Conservation (phyloP, 2,113 vertebrate species). For the Polypterus bichir region DNA sequence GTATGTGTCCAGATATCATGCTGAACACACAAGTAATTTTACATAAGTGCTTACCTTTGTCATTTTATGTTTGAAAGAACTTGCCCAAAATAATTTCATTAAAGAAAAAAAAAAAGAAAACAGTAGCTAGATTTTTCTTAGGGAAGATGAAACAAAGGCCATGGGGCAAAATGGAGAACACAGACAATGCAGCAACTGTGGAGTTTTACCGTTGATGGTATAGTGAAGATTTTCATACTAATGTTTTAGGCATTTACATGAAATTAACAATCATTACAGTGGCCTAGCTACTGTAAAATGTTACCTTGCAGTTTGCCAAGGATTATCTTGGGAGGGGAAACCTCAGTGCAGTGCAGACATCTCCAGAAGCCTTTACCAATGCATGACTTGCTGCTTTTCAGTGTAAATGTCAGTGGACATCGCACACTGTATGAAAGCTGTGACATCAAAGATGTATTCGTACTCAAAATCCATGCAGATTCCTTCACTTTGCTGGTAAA, state of each 20-base stretch:
- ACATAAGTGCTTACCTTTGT: too few species aligned
- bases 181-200: conserved; percentile 2
- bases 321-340: conserved; percentile 10
- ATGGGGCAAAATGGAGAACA: conserved; percentile 1
- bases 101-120: too few species aligned
- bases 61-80: too few species aligned
- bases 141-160: not conserved
- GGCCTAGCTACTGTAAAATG: not conserved
- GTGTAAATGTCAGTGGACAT: conserved; percentile 14
- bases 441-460: not conserved
- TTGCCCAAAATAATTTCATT: too few species aligned
- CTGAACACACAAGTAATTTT: too few species aligned
- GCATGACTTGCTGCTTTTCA: conserved; percentile 10
- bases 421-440: conserved; percentile 4
- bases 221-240: conserved; percentile 5
- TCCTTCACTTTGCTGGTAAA: conserved; percentile 4
- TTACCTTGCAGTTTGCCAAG: conserved; percentile 9
- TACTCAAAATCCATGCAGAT: conserved; percentile 10
- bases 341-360: conserved; percentile 9
- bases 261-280: not conserved
- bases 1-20: too few species aligned
- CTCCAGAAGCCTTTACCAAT: conserved; percentile 4
- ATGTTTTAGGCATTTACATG: conserved; percentile 5
- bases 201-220: too few species aligned
- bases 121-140: too few species aligned